phyloP scores from a whole-genome alignment of 2,888 invertebrate genomes.

The Margaritifera margaritifera region DNA sequence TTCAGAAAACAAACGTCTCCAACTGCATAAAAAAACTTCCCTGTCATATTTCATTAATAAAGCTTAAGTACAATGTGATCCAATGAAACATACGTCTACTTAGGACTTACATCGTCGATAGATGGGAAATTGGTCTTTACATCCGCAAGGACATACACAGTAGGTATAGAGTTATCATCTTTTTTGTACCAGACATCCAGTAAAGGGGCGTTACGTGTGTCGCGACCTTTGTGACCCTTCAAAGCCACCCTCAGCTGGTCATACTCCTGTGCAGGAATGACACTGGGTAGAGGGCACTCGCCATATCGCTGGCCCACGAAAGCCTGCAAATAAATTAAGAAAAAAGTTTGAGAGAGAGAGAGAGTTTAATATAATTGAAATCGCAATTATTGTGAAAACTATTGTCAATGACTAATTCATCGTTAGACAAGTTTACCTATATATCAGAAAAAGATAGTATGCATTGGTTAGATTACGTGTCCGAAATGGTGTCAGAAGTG shows the following conservation, averaged over 20 bases:
- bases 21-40: too few relatives aligned
- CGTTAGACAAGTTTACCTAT: too few relatives aligned
- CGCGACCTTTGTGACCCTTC: conserved; percentile 56
- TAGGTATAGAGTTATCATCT: conserved; percentile 64
- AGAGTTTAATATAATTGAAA: too few relatives aligned
- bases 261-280: conserved; percentile 60
- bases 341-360: too few relatives aligned
- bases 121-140: conserved; percentile 37
- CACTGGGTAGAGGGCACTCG: conserved; percentile 49
- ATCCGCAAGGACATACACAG: conserved; percentile 54
- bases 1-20: too few relatives aligned
- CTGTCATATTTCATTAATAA: too few relatives aligned
- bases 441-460: too few relatives aligned
- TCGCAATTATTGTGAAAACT: too few relatives aligned
- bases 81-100: background rate
- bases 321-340: conserved; percentile 42
- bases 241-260: conserved; percentile 56
- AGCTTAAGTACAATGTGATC: background rate
- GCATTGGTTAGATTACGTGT: too few relatives aligned
- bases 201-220: conserved; percentile 58
- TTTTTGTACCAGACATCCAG: conserved; percentile 64
- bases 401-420: too few relatives aligned
- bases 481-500: too few relatives aligned
- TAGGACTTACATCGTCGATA: conserved; percentile 35
- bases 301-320: conserved; percentile 69